Evolutionary conservation across 2,113 vertebrate species (phyloP).

Genomic region (Rhineura floridana): DNA sequence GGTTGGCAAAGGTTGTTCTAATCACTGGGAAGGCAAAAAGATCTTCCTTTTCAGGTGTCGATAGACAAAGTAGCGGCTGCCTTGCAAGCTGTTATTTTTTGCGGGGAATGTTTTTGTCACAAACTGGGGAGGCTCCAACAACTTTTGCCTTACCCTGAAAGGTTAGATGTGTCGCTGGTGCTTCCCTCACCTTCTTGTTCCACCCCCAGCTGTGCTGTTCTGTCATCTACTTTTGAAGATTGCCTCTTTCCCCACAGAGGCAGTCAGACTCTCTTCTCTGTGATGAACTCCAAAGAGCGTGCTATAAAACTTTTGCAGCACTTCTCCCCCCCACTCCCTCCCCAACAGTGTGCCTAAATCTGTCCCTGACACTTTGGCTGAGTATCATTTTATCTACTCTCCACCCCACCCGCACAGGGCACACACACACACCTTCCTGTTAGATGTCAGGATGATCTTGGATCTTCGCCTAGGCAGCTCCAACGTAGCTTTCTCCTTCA

Average conservation of each 20-base stretch:
- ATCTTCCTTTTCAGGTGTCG: neutral
- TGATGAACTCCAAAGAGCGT: neutral
- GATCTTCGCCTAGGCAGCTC: constrained; percentile 25
- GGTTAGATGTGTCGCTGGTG: neutral
- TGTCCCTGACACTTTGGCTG: constrained; percentile 29
- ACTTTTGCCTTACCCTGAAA: neutral
- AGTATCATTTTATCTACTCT: neutral
- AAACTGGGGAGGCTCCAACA: neutral
- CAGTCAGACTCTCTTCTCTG: neutral
- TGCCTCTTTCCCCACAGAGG: neutral
- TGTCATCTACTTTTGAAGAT: neutral
- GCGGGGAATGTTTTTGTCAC: no score
- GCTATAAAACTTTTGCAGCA: neutral
- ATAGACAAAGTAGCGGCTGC: neutral
- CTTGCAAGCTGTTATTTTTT: neutral
- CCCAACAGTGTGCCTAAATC: neutral
- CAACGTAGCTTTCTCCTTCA: constrained; percentile 27
- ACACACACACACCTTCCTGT: constrained; percentile 37
- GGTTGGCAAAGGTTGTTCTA: neutral
- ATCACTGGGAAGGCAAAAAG: neutral
- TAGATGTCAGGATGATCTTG: constrained; percentile 66
- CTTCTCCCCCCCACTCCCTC: neutral
- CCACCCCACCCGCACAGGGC: constrained; percentile 1
- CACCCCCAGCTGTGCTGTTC: no score
- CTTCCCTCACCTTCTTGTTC: no score